Evolutionary conservation across 1,140 invertebrate genomes (phyloP), one percentile per base, ranked within the genome.

Genomic region (Maniola jurtina): DNA sequence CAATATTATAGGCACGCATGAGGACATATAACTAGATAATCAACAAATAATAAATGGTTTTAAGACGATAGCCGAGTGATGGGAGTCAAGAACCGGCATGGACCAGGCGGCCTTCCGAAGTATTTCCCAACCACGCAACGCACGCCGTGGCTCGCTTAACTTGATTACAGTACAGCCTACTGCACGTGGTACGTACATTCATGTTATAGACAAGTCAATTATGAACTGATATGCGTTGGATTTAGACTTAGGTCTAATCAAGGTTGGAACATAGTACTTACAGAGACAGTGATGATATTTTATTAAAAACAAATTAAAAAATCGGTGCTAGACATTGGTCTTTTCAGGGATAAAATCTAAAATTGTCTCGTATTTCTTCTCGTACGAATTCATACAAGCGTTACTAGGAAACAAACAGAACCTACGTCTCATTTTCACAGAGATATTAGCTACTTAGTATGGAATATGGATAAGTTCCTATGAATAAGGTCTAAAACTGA

Each of bases 41-140:
- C 7, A 52, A 15, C 16, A 58, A 50, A 14, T 56, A 56, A 69
- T 54, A 60, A 50, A n/a, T 11, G 25, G 15, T 42, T 66, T 52
- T 66, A 67, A 72, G 73, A 79, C 67, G 72, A 70, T 73, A 63
- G 70, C 45, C 40, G 62, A 60, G 50, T 64, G 63, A 65, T 34
- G 14, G 34, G 38, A 54, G 48, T 52, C 48, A 52, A 52, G 48
- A 66, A 66, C 64, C 62, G 65, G 58, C 34, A 58, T 57, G 52
- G 60, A 81, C 79, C 72, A 76, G 79, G 56, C 79, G 79, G 77
- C 79, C 79, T 81, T 79, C 72, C 62, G 61, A 48, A 60, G 57
- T 59, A 61, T 77, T 77, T 75, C 75, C 45, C 71, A 78, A 77
- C 61, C 42, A 64, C 59, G 61, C 66, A 66, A 25, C 48, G 14